Base-by-base conservation (phyloP, 2,888 invertebrate species). In the Anticlea derivata region DNA sequence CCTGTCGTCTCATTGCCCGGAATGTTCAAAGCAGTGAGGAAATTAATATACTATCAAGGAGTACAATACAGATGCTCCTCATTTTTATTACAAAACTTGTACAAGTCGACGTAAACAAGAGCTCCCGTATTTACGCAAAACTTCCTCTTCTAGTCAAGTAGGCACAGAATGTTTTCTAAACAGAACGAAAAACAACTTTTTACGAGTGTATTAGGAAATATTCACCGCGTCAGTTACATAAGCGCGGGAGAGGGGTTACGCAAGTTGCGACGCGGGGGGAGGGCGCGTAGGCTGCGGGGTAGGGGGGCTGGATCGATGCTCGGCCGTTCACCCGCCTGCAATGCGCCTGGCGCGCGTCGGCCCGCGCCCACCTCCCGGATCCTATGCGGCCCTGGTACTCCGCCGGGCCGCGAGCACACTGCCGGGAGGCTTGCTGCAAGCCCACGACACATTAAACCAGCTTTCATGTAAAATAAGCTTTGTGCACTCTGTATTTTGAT, bases 261-360 rank as follows among this genome's bases (percentile, higher is more conserved):
- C 83, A 83, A 83, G 81, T 47, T 41, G 61, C 49, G 61, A 39
- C 44, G 50, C 66, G 66, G 71, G 50, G 64, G 58, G 60, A 55
- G 50, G 53, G 60, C 8, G 47, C 56, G 31, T 23, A 22, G 23
- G 11, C 30, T 12, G 40, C 11, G 41, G 57, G 61, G 58, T 48
- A 37, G 61, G 50, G 53, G 55, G 64, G 65, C 55, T 62, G 72
- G 88, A 88, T 89, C 90, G 89, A 88, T 89, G 88, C 78, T 78
- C 79, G 89, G 90, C 82, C 85, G 85, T 88, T 88, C 84, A 88
- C 88, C 88, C 89, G 89, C 86, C 89, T 87, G 87, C 88, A 88
- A 83, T 88, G 88, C 88, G 89, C 85, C 84, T 80, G 72, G 63
- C 70, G 70, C 66, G 65, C 61, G 39, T 7, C 60, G 61, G 51